A percentile compares a stretch with the other conserved stretches of the same genome.
Evolutionary conservation across 1,140 invertebrate species (phyloP).

Genomic region (Psix sp.): DNA sequence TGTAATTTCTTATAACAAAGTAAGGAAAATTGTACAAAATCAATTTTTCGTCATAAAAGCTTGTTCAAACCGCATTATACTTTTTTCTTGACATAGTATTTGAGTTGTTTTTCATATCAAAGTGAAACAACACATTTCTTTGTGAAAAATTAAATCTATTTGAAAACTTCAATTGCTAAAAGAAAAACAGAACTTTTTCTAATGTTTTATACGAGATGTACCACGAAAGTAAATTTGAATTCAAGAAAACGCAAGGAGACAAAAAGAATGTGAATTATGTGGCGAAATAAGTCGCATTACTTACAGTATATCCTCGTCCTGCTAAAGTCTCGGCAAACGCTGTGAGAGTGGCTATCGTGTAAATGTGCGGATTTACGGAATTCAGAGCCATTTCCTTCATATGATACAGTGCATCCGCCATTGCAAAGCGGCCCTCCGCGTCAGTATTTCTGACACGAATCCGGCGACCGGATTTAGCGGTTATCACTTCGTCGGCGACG

Average conservation of each 20-base stretch:
- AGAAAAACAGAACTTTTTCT: too few species aligned
- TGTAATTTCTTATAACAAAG: too few species aligned
- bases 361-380: constrained; percentile 89
- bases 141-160: too few species aligned
- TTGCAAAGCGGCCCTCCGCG: constrained; percentile 78
- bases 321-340: constrained; percentile 89
- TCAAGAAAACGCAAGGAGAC: constrained; percentile 16
- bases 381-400: constrained; percentile 83
- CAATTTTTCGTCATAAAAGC: too few species aligned
- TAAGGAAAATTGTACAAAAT: too few species aligned
- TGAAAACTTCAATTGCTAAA: too few species aligned
- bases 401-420: constrained; percentile 94
- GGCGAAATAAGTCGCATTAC: constrained; percentile 66
- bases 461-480: constrained; percentile 89
- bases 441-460: constrained; percentile 83
- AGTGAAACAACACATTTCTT: too few species aligned
- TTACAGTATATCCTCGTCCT: constrained; percentile 87
- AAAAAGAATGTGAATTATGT: constrained; percentile 36
- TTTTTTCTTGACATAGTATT: too few species aligned
- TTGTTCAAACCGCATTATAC: too few species aligned
- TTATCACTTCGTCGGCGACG: constrained; percentile 93
- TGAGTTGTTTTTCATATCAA: too few species aligned
- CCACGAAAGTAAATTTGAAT: constrained; percentile 41
- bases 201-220: too few species aligned
- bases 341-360: constrained; percentile 96